Evolutionary conservation across 1,140 invertebrate species (phyloP).

Genomic region (Nylanderia fulva): DNA sequence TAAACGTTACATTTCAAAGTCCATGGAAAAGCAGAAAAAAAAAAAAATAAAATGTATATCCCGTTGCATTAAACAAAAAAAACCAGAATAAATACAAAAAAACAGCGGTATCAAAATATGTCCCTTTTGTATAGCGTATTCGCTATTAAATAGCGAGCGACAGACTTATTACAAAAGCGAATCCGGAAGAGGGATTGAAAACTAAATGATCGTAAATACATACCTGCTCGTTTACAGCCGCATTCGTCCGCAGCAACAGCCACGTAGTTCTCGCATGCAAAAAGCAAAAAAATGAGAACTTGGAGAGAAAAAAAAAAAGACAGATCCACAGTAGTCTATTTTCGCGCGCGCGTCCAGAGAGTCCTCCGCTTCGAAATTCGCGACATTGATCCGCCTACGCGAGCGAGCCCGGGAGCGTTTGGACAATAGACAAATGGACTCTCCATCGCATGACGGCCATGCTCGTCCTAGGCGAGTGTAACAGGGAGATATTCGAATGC

Average conservation of each 20-base stretch:
- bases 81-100: not conserved
- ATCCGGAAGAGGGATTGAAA: not conserved
- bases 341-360: not conserved
- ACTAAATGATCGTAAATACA: slow-evolving; percentile 33
- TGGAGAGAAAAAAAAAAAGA: not conserved
- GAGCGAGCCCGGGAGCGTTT: slow-evolving; percentile 18
- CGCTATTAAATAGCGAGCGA: slow-evolving; percentile 5
- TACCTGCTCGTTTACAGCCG: not conserved
- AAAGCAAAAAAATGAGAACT: slow-evolving; percentile 6
- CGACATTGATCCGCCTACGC: slow-evolving; percentile 43
- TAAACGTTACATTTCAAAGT: not conserved
- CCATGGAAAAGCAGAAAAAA: not conserved
- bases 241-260: not conserved
- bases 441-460: not conserved
- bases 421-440: slow-evolving; percentile 48
- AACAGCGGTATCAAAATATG: not conserved
- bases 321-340: not conserved
- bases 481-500: slow-evolving; percentile 33
- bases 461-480: slow-evolving; percentile 16
- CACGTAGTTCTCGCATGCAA: not conserved
- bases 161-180: not conserved
- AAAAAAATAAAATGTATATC: not conserved
- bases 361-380: slow-evolving; percentile 29
- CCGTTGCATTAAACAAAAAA: not conserved
- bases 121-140: not conserved